Evolutionary conservation across 92 coral and sea anemone species (phyloP).

Genomic region (Ricordea florida): DNA sequence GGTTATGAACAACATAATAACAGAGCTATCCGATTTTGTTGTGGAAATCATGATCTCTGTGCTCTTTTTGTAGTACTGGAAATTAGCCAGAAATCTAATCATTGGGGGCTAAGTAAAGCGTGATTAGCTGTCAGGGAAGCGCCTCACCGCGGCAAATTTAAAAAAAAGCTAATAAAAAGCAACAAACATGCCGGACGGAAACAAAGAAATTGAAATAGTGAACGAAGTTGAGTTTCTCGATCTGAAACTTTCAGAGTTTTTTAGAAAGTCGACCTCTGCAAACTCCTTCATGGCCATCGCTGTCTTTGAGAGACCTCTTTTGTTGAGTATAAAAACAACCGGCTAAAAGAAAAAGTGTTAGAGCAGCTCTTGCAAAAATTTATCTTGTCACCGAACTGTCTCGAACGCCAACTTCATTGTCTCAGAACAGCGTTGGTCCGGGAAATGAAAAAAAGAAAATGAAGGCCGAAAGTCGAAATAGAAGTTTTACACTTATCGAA

Average conservation of each 20-base stretch:
- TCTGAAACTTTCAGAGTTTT: neutral
- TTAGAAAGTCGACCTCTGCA: constrained; percentile 1
- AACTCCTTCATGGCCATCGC: constrained; percentile 27
- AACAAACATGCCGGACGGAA: neutral
- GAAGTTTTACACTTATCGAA: constrained; percentile 21
- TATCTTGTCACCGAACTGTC: constrained; percentile 22
- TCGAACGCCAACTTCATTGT: constrained; percentile 39
- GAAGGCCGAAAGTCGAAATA: constrained; percentile 40
- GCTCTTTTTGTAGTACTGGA: too few relatives aligned
- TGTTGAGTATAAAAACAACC: constrained; percentile 31
- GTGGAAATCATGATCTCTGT: too few relatives aligned
- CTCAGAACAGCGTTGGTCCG: constrained; percentile 11
- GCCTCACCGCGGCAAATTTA: neutral
- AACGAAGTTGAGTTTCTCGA: neutral
- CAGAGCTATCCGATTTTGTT: too few relatives aligned
- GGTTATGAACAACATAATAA: too few relatives aligned
- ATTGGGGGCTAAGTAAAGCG: too few relatives aligned
- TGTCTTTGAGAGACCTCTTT: constrained; percentile 45
- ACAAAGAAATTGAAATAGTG: neutral
- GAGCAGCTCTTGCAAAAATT: constrained; percentile 32
- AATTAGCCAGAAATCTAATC: too few relatives aligned
- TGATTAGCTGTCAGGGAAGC: neutral
- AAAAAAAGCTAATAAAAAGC: too few relatives aligned
- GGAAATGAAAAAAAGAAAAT: constrained; percentile 26
- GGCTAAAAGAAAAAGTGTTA: constrained; percentile 12